Conservation (phyloP, 2,888 invertebrate genomes). For the Nebria salina region DNA sequence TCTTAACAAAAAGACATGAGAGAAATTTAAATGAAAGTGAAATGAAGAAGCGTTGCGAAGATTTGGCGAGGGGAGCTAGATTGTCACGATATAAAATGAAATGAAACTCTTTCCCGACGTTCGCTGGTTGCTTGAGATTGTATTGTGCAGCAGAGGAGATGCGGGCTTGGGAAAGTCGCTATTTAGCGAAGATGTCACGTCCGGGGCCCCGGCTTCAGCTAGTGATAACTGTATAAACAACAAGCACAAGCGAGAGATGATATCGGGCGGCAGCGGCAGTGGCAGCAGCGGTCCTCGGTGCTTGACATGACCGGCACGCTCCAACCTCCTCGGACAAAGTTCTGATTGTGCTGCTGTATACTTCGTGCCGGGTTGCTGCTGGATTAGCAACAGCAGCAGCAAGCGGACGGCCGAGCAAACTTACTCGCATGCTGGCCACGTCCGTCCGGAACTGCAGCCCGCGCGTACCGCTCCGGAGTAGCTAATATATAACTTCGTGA, state of each 20-base stretch:
- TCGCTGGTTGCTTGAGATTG: constrained; percentile 3
- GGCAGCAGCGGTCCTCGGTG: constrained; percentile 13
- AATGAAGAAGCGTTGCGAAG: neutral
- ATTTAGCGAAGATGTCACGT: constrained; percentile 44
- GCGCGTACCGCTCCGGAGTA: constrained; percentile 48
- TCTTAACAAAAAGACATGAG: neutral
- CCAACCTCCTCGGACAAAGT: constrained; percentile 42
- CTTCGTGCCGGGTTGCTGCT: constrained; percentile 9
- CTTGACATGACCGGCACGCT: constrained; percentile 44
- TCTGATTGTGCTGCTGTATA: constrained; percentile 35
- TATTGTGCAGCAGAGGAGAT: neutral
- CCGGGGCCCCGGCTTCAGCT: constrained; percentile 19
- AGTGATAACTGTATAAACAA: constrained; percentile 46
- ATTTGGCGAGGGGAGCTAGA: neutral
- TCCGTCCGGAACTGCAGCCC: constrained; percentile 56
- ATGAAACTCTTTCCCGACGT: neutral
- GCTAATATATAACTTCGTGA: constrained; percentile 54
- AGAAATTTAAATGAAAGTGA: neutral
- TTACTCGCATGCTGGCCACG: constrained; percentile 61
- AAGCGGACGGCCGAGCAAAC: neutral
- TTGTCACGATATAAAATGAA: constrained; percentile 27
- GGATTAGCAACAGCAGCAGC: constrained; percentile 7
- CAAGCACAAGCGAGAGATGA: constrained; percentile 30
- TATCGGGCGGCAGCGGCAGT: constrained; percentile 26
- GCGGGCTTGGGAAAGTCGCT: constrained; percentile 25